Base-by-base conservation (phyloP, 2,797 vertebrate species). In the Eulemur albifrons region DNA sequence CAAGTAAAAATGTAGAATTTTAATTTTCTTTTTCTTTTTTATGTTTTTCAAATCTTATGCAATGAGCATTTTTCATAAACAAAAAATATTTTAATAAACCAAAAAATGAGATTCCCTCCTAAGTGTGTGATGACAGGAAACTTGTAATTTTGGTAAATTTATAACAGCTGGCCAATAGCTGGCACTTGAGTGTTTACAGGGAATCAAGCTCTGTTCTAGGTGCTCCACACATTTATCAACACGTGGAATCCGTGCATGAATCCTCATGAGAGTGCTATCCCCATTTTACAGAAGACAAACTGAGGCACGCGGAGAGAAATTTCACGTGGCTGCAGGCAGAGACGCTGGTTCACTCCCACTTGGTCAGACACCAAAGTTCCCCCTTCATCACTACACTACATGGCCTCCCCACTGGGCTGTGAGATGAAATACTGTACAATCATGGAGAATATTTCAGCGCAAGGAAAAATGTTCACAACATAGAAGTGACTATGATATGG, bases 1-100 rank as follows among this genome's bases (percentile, higher is more conserved):
- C 63, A 86, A 79, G 18, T 88, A 61, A 92, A 96, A 88, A 85
- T 43, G 35, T 2, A 92, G 27, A 92, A 61, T 69, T 86, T 59
- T 32, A 52, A 70, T 40, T 87, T 81, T 67, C 52, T 82, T 65
- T 38, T 54, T 7, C 52, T 90, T 70, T 86, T 88, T 70, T n/a
- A 77, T 63, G 38, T 13, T 85, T 84, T 93, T 92, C 23, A 92
- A 73, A 75, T 69, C 48, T 89, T 69, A 69, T 0, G 17, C 4
- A 54, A 65, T 69, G n/a, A 70, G 13, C 18, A 73, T n/a, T 92
- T 94, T 92, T 93, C 30, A 72, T 50, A 69, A 73, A 86, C 43
- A 63, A 94, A 70, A 85, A 32, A 20, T 69, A 25, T 48, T 69
- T 69, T 69, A 76, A 80, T 7, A 76, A 14, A 43, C 48, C 57